A percentile compares a stretch with the other conserved stretches of the same genome.
These are phyloP conservation scores for Paraplagusia blochii DNA, from an alignment of 2,113 vertebrate species.

Conservation along the genomic window DNA sequence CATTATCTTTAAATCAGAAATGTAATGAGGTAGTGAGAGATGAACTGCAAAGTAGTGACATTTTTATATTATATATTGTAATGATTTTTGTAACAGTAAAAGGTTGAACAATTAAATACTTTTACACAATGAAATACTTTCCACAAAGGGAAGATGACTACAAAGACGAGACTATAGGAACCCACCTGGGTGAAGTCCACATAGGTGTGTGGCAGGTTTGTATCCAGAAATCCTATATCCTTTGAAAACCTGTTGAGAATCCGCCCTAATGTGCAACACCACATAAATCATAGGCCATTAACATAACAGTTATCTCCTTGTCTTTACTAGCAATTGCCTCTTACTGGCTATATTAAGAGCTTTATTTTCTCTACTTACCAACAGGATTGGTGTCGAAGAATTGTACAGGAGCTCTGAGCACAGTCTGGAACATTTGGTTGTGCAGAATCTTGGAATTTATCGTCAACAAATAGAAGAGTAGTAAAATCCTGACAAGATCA, in stretches of 20 bases:
- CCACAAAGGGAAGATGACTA: too few species aligned
- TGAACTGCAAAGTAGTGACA: too few species aligned
- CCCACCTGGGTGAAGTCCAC: constrained; percentile 73
- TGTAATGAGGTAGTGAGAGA: too few species aligned
- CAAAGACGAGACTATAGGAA: neutral
- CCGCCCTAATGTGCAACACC: constrained; percentile 60
- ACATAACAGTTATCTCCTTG: neutral
- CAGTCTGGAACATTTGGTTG: constrained; percentile 87
- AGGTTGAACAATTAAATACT: too few species aligned
- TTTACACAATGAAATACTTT: too few species aligned
- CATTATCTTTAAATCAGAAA: too few species aligned
- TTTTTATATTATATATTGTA: too few species aligned
- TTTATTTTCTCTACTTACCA: constrained; percentile 73
- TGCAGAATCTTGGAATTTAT: constrained; percentile 82
- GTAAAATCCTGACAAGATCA: constrained; percentile 78
- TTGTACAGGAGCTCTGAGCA: constrained; percentile 83
- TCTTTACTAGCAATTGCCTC: neutral
- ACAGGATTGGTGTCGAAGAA: constrained; percentile 96
- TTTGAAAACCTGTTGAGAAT: constrained; percentile 78
- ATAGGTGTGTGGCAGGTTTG: constrained; percentile 67
- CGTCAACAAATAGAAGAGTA: constrained; percentile 84
- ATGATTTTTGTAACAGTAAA: too few species aligned
- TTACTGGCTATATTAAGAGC: neutral
- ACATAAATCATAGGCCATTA: neutral
- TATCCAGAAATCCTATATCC: constrained; percentile 76